Evolutionary conservation across 2,113 vertebrate species (phyloP).

Genomic region (Plestiodon gilberti): DNA sequence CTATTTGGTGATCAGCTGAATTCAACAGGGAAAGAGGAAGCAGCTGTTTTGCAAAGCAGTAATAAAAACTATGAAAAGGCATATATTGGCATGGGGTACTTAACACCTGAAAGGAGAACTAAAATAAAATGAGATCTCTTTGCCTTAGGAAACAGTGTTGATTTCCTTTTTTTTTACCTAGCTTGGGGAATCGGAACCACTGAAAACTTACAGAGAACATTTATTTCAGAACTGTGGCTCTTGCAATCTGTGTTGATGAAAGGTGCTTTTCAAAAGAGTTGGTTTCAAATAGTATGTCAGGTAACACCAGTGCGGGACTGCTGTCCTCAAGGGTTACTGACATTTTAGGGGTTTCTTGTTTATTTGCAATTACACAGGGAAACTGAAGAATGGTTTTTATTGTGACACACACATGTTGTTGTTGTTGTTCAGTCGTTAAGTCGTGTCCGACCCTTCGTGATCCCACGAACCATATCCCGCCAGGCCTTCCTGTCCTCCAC

Average conservation of each 20-base stretch:
- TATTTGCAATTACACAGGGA: background rate
- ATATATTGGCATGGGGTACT: conserved; percentile 10
- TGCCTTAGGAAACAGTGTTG: background rate
- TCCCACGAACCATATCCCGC: no score
- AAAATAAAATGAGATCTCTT: background rate
- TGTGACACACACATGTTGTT: background rate
- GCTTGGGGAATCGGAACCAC: background rate
- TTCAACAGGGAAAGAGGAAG: conserved; percentile 49
- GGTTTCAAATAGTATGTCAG: background rate
- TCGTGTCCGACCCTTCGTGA: no score
- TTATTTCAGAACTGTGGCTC: background rate
- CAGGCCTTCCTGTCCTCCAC: no score
- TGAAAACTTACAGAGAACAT: background rate
- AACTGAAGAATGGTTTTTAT: background rate
- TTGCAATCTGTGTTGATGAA: no score
- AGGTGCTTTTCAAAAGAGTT: no score
- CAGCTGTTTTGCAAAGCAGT: conserved; percentile 59
- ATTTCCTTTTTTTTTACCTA: background rate
- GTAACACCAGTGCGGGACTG: background rate
- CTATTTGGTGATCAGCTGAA: conserved; percentile 52
- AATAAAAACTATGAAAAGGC: conserved; percentile 45
- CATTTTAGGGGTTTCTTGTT: background rate
- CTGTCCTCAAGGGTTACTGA: background rate
- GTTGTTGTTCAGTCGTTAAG: no score
- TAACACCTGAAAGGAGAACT: conserved; percentile 40